Percentiles rank a stretch among this genome's conserved stretches.
phyloP scores from a whole-genome alignment of 2,113 vertebrate species.

The Larimichthys crocea region DNA sequence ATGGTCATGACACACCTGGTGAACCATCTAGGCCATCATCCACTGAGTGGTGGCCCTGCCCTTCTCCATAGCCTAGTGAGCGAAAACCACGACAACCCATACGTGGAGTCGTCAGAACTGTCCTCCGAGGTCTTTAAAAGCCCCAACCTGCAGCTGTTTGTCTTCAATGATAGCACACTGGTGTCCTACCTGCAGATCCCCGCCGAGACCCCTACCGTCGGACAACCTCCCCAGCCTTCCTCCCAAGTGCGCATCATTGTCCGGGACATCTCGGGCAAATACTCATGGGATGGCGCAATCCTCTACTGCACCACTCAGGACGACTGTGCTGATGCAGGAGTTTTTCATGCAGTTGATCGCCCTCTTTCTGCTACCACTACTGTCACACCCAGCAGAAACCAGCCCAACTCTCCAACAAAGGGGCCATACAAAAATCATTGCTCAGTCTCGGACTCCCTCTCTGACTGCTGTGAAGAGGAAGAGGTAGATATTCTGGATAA shows the following conservation, averaged over 20 bases:
- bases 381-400: conserved; percentile 38
- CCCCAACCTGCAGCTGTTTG: conserved; percentile 96
- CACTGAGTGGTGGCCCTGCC: conserved; percentile 92
- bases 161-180: conserved; percentile 96
- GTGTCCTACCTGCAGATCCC: conserved; percentile 97
- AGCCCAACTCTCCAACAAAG: conserved; percentile 55
- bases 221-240: conserved; percentile 75
- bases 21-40: conserved; percentile 96
- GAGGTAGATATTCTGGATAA: conserved; percentile 89
- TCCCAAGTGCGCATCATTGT: conserved; percentile 94
- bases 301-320: conserved; percentile 91
- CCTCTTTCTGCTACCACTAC: conserved; percentile 13
- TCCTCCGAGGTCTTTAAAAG: conserved; percentile 96
- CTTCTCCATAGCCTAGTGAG: conserved; percentile 95
- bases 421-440: conserved; percentile 35
- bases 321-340: conserved; percentile 64
- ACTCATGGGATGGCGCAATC: conserved; percentile 94
- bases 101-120: conserved; percentile 91
- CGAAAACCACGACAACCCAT: conserved; percentile 95
- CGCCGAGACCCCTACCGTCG: conserved; percentile 54
- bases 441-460: conserved; percentile 52
- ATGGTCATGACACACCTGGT: conserved; percentile 98
- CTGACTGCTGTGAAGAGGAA: conserved; percentile 74
- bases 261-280: conserved; percentile 97
- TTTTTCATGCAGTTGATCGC: conserved; percentile 45